Base-by-base conservation (phyloP, 2,888 invertebrate genomes). In the Cryptocephalus primarius region DNA sequence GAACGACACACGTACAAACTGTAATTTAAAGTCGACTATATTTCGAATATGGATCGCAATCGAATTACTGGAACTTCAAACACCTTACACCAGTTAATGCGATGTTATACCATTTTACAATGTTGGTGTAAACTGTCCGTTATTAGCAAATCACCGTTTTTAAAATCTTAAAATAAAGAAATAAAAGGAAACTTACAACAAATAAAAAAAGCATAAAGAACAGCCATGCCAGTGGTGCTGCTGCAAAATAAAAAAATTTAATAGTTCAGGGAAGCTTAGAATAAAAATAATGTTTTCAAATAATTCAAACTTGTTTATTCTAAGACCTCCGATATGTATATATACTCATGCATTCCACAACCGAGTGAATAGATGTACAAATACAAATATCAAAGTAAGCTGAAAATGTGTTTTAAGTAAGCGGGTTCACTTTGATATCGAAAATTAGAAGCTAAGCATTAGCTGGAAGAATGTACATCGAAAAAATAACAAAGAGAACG, bases 1-100 rank as follows among this genome's bases (percentile, higher is more conserved):
- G 99, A 55, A 99, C 97, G 65, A 99, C 99, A 72, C 94, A 94
- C 50, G 96, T 96, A 73, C 99, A 99, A 55, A 97, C 96, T 95
- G 61, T 33, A 65, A 40, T 36, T 36, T 4, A 2, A 36, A 36
- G 12, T 12, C 36, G 36, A 6, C 6, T 22, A 22, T 6, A 6
- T 22, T 22, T 22, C 3, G 22, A 4, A 22, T 22, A 22, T 6
- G 22, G 22, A 22, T 22, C 22, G 22, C 22, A 22, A 2, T 22
- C 22, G 22, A 6, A n/a, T n/a, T 22, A 22, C 22, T 22, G n/a
- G n/a, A n/a, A n/a, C n/a, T 22, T 6, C 22, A 22, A 36, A 36
- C 12, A 36, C 12, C 44, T 44, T 38, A 34, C 44, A 47, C 44
- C 44, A n/a, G 41, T 22, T 43, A 32, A 36, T 40, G 11, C 31